Evolutionary conservation across 2,113 vertebrate genomes (phyloP), one percentile per base, ranked within the genome.

Genomic region (Tamias sibiricus): DNA sequence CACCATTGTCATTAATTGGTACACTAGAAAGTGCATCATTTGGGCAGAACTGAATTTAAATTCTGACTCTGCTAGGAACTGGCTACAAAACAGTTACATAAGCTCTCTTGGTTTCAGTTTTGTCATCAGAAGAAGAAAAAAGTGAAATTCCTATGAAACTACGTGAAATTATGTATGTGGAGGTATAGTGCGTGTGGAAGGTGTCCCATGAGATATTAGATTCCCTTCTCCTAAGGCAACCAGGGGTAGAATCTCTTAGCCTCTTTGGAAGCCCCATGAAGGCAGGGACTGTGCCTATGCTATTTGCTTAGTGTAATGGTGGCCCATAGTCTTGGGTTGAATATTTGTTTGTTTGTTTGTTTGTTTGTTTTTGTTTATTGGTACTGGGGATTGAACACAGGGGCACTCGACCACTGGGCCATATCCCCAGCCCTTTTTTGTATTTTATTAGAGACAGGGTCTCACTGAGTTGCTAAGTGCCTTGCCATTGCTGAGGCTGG

Each of bases 101-200:
- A 94, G 83, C 37, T 32, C 52, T 86, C 30, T 44, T n/a, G 47
- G 68, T 64, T 79, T 93, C 74, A 3, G 0, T 85, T 87, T 90
- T 86, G 72, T 92, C 47, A 54, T 74, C 47, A 85, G 71, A 66
- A 64, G 62, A 87, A 71, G 37, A 74, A 42, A 71, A 94, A 84
- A 32, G 62, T 37, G 14, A 77, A n/a, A 62, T 22, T 59, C 52
- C 91, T 85, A 52, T 37, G 71, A 87, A 87, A 62, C 30, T 13
- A 84, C 62, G 47, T 26, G 30, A 89, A 71, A 62, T 32, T 47
- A n/a, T 19, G 4, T 47, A 4, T 57, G 7, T 86, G 54, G 19
- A 91, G 92, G 42, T 11, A n/a, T n/a, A 42, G 32, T 69, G 52
- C 52, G 2, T 20, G 1, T 28, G 44, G 30, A 40, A 87, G 47